phyloP scores from a whole-genome alignment of 2,888 invertebrate genomes.

The Heliconius ethilla region DNA sequence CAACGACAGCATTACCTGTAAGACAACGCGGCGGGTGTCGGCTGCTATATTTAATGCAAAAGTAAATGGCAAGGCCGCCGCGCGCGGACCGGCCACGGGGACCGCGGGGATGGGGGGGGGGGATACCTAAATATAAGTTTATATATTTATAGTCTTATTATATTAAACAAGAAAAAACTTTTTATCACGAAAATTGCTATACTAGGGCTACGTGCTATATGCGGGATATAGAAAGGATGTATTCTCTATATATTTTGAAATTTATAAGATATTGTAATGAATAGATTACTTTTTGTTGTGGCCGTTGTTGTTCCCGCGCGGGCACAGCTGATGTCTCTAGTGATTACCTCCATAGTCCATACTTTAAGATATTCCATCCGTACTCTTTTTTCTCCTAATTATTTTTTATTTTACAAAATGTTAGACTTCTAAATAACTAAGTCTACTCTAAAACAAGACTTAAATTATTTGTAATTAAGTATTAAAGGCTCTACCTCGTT shows the following conservation, averaged over 20 bases:
- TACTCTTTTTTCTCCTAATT: no score
- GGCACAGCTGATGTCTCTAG: not conserved
- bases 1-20: not conserved
- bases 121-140: not conserved
- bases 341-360: not conserved
- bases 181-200: not conserved
- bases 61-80: constrained; percentile 14
- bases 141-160: not conserved
- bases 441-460: not conserved
- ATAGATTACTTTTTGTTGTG: not conserved
- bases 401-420: no score
- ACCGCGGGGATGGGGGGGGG: no score
- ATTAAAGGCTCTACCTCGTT: not conserved
- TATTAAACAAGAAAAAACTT: not conserved
- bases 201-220: not conserved
- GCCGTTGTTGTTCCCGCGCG: not conserved
- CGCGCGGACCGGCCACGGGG: not conserved
- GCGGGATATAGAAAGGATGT: no score
- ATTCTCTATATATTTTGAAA: no score
- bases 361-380: no score
- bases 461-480: not conserved
- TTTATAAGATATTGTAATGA: not conserved
- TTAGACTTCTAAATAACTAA: no score
- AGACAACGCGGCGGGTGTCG: constrained; percentile 4
- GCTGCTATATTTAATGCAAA: not conserved